Evolutionary conservation across 2,113 vertebrate species (phyloP), one percentile per base, ranked within the genome.

Genomic region (Galemys pyrenaicus): DNA sequence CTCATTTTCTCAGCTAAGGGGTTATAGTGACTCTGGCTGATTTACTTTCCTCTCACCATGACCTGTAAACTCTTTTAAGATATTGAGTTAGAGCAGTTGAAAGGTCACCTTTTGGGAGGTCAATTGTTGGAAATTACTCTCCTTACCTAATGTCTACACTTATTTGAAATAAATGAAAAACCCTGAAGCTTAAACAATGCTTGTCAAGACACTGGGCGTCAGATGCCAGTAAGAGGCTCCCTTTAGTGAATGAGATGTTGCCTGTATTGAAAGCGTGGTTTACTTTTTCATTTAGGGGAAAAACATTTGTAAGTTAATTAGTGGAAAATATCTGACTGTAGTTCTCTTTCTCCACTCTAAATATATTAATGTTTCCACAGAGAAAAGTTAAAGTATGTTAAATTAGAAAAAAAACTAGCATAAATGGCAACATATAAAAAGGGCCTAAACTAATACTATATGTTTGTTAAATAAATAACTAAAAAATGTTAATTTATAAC

Each of bases 311-410:
- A 37, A 82, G 10, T 49, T 81, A 49, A 54, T 75, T 49, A 73
- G 11, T 78, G 60, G 83, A 88, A 79, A 68, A 71, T 74, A 54
- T 37, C 17, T 83, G 41, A 56, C 20, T 70, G 68, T 60, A 60
- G 67, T 70, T 70, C 88, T 82, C 13, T 74, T 64, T 67, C 30
- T 58, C 32, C 5, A 39, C 54, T 60, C 26, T 39, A 30, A 49
- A 51, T 71, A 56, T 65, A 86, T 49, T 82, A 62, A 20, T 73
- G 32, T 89, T 89, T 78, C 89, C 30, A 67, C 58, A 91, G 79
- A 30, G 44, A 87, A 85, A 80, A 54, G 87, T 70, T 82, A 46
- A 83, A 91, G 13, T 85, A 73, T 41, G 17, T 91, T 80, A 68
- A 78, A 39, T 93, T 35, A 81, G 51, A 81, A 91, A 81, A 35